A percentile compares a stretch with the other conserved stretches of the same genome.
Conservation (phyloP, 1,140 invertebrate genomes). For the Lanistes nyassanus region DNA sequence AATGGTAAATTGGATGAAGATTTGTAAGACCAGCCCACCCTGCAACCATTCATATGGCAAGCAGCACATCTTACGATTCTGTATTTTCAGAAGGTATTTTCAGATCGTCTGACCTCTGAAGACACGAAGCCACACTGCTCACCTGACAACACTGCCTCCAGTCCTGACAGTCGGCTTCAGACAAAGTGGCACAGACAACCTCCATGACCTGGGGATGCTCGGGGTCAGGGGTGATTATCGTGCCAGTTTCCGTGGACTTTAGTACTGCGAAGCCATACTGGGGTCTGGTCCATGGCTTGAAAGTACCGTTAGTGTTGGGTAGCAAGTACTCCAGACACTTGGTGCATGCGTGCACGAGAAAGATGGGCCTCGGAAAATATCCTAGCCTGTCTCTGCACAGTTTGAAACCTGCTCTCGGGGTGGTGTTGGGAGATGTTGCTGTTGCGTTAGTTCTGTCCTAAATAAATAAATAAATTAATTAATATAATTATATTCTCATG, state of each 20-base stretch:
- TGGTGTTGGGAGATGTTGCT: too few relatives aligned
- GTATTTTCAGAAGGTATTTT: too few relatives aligned
- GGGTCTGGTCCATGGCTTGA: neutral
- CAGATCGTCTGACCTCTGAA: too few relatives aligned
- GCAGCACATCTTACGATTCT: too few relatives aligned
- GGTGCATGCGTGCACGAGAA: conserved; percentile 8
- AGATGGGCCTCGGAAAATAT: neutral
- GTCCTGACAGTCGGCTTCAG: neutral
- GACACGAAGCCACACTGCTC: neutral
- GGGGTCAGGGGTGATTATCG: neutral
- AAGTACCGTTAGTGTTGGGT: neutral
- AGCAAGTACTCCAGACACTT: conserved; percentile 10
- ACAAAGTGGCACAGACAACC: conserved; percentile 6
- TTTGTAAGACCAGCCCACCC: too few relatives aligned
- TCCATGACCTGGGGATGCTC: neutral
- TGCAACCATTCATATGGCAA: too few relatives aligned
- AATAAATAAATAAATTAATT: too few relatives aligned
- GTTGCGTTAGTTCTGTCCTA: too few relatives aligned
- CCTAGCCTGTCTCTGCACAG: conserved; percentile 13
- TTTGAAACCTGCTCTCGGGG: too few relatives aligned
- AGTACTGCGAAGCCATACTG: neutral
- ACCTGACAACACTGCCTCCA: conserved; percentile 17
- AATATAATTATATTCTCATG: too few relatives aligned
- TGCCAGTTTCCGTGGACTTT: neutral
- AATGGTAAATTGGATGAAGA: too few relatives aligned